Base-by-base conservation (phyloP, 1,140 invertebrate species). In the Diploscapter pachys region DNA sequence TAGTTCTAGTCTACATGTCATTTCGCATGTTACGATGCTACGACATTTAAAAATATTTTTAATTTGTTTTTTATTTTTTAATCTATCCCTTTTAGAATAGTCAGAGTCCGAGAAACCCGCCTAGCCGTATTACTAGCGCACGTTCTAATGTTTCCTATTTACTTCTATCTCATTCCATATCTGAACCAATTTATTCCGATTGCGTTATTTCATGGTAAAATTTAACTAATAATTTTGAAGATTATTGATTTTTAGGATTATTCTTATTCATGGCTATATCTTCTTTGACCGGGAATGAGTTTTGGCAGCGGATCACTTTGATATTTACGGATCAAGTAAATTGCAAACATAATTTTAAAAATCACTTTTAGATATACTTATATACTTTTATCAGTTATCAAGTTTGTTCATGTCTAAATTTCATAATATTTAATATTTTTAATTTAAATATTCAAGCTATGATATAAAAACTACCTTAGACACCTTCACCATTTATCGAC, bases 191-290 rank as follows among this genome's bases (percentile, higher is more conserved):
- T 85, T 72, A 87, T 88, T 57, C 87, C 87, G 57, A 81, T 81
- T 3, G 80, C 87, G 4, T 86, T 88, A 0, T 84, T 88, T 51
- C 82, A 88, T 75, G 72, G 72, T 31, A 31, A 31, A 31, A 31
- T 31, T 31, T 31, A 31, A 31, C 31, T 31, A 31, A 31, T 31
- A 31, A 31, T 31, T 31, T 31, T 31, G 31, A 31, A 31, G 31
- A 31, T 31, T 31, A 31, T 31, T 31, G 31, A 31, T 31, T 31
- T 31, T 31, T 31, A 31, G 31, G 31, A 4, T 79, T 88, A 8
- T 88, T 88, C 73, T 80, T 88, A 5, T 88, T 87, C 72, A 79
- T 88, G 11, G 87, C 87, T 4, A 79, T 87, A 56, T 86, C 86
- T 31, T 86, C 86, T 31, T 81, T 87, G 9, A 83, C 80, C 73